A percentile compares a stretch with the other conserved stretches of the same genome.
phyloP scores from a whole-genome alignment of 2,888 invertebrate genomes.

The Agrochola lota region DNA sequence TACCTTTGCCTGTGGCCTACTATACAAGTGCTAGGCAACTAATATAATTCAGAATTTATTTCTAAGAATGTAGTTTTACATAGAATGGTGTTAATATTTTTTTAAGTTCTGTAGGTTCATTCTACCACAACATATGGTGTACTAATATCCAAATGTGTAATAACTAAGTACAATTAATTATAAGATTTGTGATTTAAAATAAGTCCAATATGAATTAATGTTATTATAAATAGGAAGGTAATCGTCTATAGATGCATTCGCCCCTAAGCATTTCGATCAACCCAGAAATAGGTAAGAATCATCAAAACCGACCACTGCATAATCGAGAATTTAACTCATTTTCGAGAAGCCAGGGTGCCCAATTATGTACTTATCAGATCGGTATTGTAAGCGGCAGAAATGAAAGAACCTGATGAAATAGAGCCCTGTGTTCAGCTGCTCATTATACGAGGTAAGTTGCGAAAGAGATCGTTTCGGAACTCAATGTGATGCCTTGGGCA shows the following conservation, averaged over 20 bases:
- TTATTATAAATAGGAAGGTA: no score
- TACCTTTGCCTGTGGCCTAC: no score
- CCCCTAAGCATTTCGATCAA: background rate
- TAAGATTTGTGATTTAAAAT: no score
- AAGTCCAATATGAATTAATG: no score
- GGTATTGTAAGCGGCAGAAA: slow-evolving; percentile 25
- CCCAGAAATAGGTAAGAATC: background rate
- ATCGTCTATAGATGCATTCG: background rate
- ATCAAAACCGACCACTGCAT: background rate
- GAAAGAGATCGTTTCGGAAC: slow-evolving; percentile 35
- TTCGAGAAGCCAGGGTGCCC: background rate
- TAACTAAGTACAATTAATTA: no score
- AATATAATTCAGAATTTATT: background rate
- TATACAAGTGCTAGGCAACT: background rate
- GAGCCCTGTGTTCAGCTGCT: slow-evolving; percentile 34
- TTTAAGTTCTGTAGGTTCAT: no score
- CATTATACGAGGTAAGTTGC: slow-evolving; percentile 46
- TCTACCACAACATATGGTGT: no score
- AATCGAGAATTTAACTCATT: background rate
- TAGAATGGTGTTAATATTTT: no score
- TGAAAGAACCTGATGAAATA: slow-evolving; percentile 32
- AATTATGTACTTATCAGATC: slow-evolving; percentile 18
- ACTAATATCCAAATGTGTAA: no score
- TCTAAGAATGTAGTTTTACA: no score
- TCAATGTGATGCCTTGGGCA: slow-evolving; percentile 50